Percentiles rank a stretch among this genome's conserved stretches.
These are phyloP conservation scores for Battus philenor DNA, from an alignment of 1,140 invertebrate species.

Conservation along the genomic window DNA sequence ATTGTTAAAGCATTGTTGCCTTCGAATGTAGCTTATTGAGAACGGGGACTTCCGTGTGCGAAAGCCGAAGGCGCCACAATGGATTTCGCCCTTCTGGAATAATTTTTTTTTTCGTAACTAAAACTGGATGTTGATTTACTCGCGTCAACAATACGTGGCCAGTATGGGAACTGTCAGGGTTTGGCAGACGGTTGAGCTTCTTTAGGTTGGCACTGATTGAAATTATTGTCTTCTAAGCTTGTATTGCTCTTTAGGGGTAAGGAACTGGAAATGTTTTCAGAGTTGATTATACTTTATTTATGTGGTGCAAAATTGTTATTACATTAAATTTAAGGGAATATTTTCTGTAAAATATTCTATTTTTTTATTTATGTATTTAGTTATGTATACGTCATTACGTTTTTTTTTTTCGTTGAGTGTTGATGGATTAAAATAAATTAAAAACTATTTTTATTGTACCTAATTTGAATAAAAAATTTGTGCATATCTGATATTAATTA, in stretches of 20 bases:
- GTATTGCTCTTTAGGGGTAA: slow-evolving; percentile 1
- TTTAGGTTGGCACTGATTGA: slow-evolving; percentile 21
- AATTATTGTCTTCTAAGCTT: slow-evolving; percentile 9
- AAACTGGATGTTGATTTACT: slow-evolving; percentile 66
- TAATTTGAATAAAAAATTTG: too few relatives aligned
- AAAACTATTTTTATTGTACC: too few relatives aligned
- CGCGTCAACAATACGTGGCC: slow-evolving; percentile 50
- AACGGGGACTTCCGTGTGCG: slow-evolving; percentile 57
- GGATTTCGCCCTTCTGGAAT: slow-evolving; percentile 42
- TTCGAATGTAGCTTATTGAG: slow-evolving; percentile 38
- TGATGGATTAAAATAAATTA: too few relatives aligned
- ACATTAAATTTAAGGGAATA: not conserved
- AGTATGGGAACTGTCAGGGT: slow-evolving; percentile 48
- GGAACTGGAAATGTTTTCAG: slow-evolving; percentile 7
- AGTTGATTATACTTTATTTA: slow-evolving; percentile 6
- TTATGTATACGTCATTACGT: too few relatives aligned
- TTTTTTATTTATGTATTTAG: too few relatives aligned
- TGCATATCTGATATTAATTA: too few relatives aligned
- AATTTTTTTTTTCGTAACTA: slow-evolving; percentile 45
- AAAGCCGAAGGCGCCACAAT: slow-evolving; percentile 45
- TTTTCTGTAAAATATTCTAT: not conserved
- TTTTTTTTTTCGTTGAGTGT: too few relatives aligned
- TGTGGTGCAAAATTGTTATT: slow-evolving; percentile 7
- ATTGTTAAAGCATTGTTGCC: slow-evolving; percentile 42
- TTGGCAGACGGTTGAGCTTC: slow-evolving; percentile 16